A percentile compares a stretch with the other conserved stretches of the same genome.
These are phyloP conservation scores for Mystacornis crossleyi DNA, from an alignment of 2,113 vertebrate species.

Conservation along the genomic window DNA sequence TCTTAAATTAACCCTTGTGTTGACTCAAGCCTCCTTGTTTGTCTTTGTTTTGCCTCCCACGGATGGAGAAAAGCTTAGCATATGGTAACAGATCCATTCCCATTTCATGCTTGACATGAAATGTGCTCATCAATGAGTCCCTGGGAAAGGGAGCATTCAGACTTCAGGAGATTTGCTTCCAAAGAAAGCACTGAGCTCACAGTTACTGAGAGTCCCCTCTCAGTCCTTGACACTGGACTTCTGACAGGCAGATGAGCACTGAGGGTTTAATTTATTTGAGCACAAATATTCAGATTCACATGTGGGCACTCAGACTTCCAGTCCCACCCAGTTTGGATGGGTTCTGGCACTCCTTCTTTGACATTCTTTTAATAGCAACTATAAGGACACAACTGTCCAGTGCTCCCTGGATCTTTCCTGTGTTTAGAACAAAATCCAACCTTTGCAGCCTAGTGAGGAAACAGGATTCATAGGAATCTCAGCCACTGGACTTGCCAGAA, in stretches of 20 bases:
- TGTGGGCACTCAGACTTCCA: not conserved
- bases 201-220: not conserved
- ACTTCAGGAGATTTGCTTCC: not conserved
- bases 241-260: not conserved
- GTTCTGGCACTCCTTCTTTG: not conserved
- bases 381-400: not conserved
- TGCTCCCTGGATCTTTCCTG: not conserved
- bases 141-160: not conserved
- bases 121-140: not conserved
- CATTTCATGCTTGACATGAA: not conserved
- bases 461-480: not conserved
- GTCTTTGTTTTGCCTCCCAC: slow-evolving; percentile 38
- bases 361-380: not conserved
- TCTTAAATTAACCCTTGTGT: slow-evolving; percentile 60
- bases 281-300: not conserved
- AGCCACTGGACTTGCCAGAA: not conserved
- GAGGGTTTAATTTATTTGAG: not conserved
- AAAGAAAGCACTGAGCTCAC: not conserved
- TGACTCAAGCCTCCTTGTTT: slow-evolving; percentile 51
- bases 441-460: not conserved
- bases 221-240: not conserved
- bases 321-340: not conserved
- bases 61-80: not conserved
- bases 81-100: not conserved
- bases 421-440: not conserved